Evolutionary conservation across 2,888 invertebrate genomes (phyloP).

Genomic region (Sialis lutaria): DNA sequence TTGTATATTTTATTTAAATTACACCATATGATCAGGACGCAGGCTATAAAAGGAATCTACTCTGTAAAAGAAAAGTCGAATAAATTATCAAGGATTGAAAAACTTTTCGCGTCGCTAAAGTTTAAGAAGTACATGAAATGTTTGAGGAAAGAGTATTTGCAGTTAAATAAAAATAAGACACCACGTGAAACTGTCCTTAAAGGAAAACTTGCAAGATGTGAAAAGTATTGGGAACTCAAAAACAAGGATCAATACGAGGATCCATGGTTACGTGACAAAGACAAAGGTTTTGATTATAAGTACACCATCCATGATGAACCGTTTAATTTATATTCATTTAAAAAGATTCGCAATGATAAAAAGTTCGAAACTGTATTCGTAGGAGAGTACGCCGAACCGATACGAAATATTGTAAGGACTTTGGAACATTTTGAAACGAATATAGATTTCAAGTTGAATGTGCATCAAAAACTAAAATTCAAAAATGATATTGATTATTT

Average conservation of each 20-base stretch:
- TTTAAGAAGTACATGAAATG: slow-evolving; percentile 18
- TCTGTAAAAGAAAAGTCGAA: slow-evolving; percentile 16
- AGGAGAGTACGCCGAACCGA: slow-evolving; percentile 1
- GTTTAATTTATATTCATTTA: not conserved
- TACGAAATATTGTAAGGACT: not conserved
- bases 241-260: not conserved
- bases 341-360: not conserved
- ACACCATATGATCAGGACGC: slow-evolving; percentile 22
- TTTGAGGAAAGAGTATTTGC: slow-evolving; percentile 13
- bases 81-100: slow-evolving; percentile 18
- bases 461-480: not conserved
- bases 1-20: slow-evolving; percentile 20
- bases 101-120: slow-evolving; percentile 16
- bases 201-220: slow-evolving; percentile 1
- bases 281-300: not conserved
- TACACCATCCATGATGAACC: not conserved
- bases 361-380: not conserved
- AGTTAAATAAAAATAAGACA: not conserved
- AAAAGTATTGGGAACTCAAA: slow-evolving; percentile 3
- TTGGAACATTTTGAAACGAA: slow-evolving; percentile 1
- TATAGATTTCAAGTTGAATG: not conserved
- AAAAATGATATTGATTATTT: slow-evolving; percentile 3
- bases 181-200: slow-evolving; percentile 1
- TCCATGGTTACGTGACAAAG: not conserved
- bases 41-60: slow-evolving; percentile 15